Evolutionary conservation across 1,140 invertebrate species (phyloP), one percentile per base, ranked within the genome.

Genomic region (Galleria mellonella): DNA sequence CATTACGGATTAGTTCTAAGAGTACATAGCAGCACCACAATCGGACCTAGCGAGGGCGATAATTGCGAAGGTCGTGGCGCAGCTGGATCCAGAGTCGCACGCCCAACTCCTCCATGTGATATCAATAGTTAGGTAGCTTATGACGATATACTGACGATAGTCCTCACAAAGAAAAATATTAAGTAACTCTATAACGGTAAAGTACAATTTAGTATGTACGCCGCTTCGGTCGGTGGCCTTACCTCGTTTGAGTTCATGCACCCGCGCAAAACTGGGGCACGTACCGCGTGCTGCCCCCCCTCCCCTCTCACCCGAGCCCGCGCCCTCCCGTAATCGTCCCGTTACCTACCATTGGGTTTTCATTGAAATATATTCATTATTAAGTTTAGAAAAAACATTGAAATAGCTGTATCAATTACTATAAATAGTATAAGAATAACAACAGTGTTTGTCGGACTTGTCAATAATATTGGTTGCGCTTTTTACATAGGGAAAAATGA

Each of bases 201-300:
- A 55, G 62, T 55, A 33, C 46, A 63, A 45, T 68, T 64, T 64
- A 39, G 61, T 44, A 43, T 65, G 62, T 51, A 44, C 37, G 50
- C 14, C 40, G 39, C 47, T 38, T 55, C 77, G 77, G 81, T 82
- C 81, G 81, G 81, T 82, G 81, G 81, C 81, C 81, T 84, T 83
- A 84, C 81, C 81, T 84, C 81, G 71, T 79, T 84, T 64, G 74
- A 81, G 81, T 84, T 84, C 81, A 78, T 83, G 65, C 71, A 84
- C 81, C 81, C 78, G 81, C 63, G 74, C 72, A 68, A 74, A 84
- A 84, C 78, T 84, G 54, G 78, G 81, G 64, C 81, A 82, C 74
- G 77, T 76, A 81, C 77, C 74, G 76, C 72, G 69, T 69, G 68
- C 64, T 50, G 58, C 74, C 73, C 73, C 51, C 69, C 67, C 66